Percentiles rank a stretch among this genome's conserved stretches.
Conservation (phyloP, 2,888 invertebrate genomes). For the Ophraella communa region DNA sequence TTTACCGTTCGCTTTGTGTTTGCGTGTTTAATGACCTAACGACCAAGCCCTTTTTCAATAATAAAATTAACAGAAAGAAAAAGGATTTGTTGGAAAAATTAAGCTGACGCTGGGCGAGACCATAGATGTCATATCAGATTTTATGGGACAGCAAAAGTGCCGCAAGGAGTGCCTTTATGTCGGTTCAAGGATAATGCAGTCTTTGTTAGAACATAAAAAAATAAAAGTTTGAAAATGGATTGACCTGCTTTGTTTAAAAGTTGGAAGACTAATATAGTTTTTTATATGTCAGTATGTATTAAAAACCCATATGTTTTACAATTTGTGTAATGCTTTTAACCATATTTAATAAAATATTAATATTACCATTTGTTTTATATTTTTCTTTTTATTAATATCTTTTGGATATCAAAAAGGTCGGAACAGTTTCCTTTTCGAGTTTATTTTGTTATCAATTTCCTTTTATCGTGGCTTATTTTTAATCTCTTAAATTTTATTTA, state of each 20-base stretch:
- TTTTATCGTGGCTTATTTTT: too few species aligned
- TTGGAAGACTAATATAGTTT: too few species aligned
- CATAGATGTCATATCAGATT: slow-evolving; percentile 15
- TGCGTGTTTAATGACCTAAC: slow-evolving; percentile 29
- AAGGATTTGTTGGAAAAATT: slow-evolving; percentile 34
- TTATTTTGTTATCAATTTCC: too few species aligned
- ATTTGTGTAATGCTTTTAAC: too few species aligned
- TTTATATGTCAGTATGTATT: too few species aligned
- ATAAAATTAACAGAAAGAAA: slow-evolving; percentile 42
- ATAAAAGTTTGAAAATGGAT: neutral
- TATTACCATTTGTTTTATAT: too few species aligned
- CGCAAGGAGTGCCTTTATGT: slow-evolving; percentile 6
- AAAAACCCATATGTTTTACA: too few species aligned
- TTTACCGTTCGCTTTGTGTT: slow-evolving; percentile 1
- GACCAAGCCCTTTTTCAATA: slow-evolving; percentile 33
- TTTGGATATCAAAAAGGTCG: too few species aligned
- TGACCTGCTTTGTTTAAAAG: neutral
- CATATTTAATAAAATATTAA: too few species aligned
- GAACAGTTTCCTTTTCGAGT: too few species aligned
- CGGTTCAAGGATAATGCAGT: neutral
- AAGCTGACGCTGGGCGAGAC: slow-evolving; percentile 22
- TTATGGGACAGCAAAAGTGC: neutral
- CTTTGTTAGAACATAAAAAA: neutral
- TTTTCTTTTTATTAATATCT: too few species aligned
- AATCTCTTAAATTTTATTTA: too few species aligned